Evolutionary conservation across 1,140 invertebrate genomes (phyloP).

Genomic region (Argopecten irradians): DNA sequence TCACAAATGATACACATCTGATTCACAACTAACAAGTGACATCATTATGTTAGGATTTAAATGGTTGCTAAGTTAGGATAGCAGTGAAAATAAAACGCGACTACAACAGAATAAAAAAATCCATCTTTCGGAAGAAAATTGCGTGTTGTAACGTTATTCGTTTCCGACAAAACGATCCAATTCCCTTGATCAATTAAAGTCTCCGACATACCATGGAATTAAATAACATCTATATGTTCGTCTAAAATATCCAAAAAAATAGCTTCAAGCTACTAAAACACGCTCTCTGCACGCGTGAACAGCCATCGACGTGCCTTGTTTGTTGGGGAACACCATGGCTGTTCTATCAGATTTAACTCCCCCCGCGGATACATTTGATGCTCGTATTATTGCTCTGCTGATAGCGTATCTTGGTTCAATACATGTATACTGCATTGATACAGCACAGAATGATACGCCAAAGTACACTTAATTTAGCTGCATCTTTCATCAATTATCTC

Average conservation of each 20-base stretch:
- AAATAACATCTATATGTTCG: conserved; percentile 8
- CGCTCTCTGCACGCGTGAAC: neutral
- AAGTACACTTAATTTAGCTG: neutral
- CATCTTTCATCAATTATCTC: neutral
- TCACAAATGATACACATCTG: neutral
- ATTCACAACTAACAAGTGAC: neutral
- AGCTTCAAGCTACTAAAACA: neutral
- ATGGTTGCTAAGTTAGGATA: neutral
- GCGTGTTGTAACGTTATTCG: neutral
- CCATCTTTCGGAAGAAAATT: neutral
- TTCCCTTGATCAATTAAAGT: conserved; percentile 1
- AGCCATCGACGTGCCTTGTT: neutral
- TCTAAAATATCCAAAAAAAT: conserved; percentile 8
- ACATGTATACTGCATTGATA: neutral
- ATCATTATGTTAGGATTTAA: neutral
- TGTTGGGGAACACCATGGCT: neutral
- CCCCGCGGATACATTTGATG: conserved; percentile 14
- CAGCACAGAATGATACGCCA: neutral
- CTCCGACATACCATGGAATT: conserved; percentile 6
- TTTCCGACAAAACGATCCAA: neutral
- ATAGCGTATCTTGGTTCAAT: neutral
- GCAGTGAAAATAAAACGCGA: neutral
- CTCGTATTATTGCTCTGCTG: neutral
- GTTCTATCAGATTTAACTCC: conserved; percentile 21
- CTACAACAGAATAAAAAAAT: neutral